Evolutionary conservation across 2,797 vertebrate genomes (phyloP), one percentile per base, ranked within the genome.

Genomic region (Epinephelus awoara): DNA sequence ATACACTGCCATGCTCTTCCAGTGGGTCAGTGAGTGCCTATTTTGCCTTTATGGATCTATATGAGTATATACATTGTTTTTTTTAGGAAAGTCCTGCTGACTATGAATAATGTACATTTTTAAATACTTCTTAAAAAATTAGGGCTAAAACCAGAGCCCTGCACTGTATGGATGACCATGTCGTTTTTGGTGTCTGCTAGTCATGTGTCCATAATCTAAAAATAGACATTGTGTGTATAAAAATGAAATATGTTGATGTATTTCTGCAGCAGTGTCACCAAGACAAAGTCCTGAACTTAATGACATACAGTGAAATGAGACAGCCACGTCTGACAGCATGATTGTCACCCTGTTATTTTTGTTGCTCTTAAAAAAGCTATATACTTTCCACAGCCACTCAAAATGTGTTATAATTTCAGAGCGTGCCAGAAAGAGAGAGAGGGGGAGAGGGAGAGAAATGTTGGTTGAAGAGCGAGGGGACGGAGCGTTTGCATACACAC

Each of bases 391-490:
- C 84, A 91, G 86, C 81, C 90, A 84, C 85, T 92, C 86, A 83
- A 89, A 92, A 94, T 85, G 90, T 94, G 92, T 92, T 91, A 91
- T 91, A 92, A 94, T 93, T 93, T 91, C 87, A 88, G 81, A 82
- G 80, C 46, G 75, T 84, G 87, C 86, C 88, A 90, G 80, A 75
- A 23, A 75, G 52, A 67, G 71, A 63, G 52, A 58, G 63, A 44
- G 66, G 50, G 62, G 59, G 69, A 50, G 50, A 17, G 38, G 74
- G 65, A 67, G 61, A 59, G 79, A 65, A 76, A 38, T 34, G 34
- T 34, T 34, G 34, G 34, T 14, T 76, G 56, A 79, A 68, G 54
- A 68, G 54, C 68, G 68, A 82, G 67, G 82, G 83, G 82, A 85
- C 81, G 58, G 69, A 74, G 84, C 89, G 77, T 86, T 86, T 75